Conservation (phyloP, 1,140 invertebrate species). For the Trachymyrmex septentrionalis region DNA sequence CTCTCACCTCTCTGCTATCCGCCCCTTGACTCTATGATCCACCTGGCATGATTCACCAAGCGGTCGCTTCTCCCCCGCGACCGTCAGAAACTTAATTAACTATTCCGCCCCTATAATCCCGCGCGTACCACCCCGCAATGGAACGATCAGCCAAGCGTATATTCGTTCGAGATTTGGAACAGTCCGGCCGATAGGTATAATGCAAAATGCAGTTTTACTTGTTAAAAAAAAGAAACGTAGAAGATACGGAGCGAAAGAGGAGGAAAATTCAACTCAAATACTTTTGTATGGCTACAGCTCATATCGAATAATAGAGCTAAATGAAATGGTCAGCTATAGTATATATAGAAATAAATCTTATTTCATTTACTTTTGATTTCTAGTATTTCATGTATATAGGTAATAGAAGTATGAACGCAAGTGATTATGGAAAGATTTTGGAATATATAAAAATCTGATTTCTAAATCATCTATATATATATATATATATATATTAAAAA, state of each 20-base stretch:
- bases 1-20: constrained; percentile 45
- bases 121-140: constrained; percentile 49
- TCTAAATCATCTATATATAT: neutral
- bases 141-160: constrained; percentile 45
- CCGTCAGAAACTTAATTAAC: constrained; percentile 84
- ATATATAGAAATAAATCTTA: neutral
- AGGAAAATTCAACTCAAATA: neutral
- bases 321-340: neutral
- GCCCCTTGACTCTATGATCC: constrained; percentile 53
- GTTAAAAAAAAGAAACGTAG: neutral
- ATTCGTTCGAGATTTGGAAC: constrained; percentile 54
- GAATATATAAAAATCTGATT: neutral
- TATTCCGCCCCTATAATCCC: constrained; percentile 80
- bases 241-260: neutral
- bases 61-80: constrained; percentile 78
- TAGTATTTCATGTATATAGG: neutral
- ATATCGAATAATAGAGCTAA: neutral
- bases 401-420: neutral
- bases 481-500: neutral
- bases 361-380: neutral
- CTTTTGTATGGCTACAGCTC: neutral
- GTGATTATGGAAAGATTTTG: neutral
- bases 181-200: constrained; percentile 14
- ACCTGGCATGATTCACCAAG: constrained; percentile 80
- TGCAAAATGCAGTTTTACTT: constrained; percentile 34